Evolutionary conservation across 2,888 invertebrate genomes (phyloP), one percentile per base, ranked within the genome.

Genomic region (Protophormia terraenovae): DNA sequence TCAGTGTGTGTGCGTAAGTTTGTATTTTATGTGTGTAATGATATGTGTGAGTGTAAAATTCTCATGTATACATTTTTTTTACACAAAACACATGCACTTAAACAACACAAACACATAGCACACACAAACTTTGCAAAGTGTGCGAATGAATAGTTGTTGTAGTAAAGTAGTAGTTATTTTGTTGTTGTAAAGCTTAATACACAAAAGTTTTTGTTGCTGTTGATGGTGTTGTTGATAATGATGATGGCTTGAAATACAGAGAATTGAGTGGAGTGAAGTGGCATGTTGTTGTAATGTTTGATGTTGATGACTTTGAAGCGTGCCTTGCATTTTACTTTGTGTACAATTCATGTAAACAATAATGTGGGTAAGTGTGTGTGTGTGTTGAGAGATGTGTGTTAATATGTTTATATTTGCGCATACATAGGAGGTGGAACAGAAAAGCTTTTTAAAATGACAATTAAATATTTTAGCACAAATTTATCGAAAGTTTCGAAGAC

Each of bases 261-360:
- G 38, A 22, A 27, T 45, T 29, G 62, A 41, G 50, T 35, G 53
- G 41, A 67, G 60, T 58, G 19, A 22, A 38, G 79, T 75, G 12
- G 66, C 19, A 50, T 60, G 69, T 53, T 80, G 58, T 55, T 80
- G 72, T 80, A 66, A 72, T 76, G 76, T 83, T 83, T 80, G 82
- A 78, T 83, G 83, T 72, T 86, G 87, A 84, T 86, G 87, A 86
- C 83, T 86, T 87, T 87, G 81, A 83, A 85, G 81, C 86, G 87
- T 87, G 87, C 86, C 79, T 58, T 77, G 87, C 83, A 87, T 87
- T 81, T 82, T 60, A 41, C 78, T 73, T 73, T 73, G 24, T 73
- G 24, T 62, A 47, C 35, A 62, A 45, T 47, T 32, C 27, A 77
- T 24, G 12, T 53, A 69, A 45, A 27, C 41, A 71, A 27, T 19